Percentiles rank a stretch among this genome's conserved stretches.
phyloP scores from a whole-genome alignment of 2,888 invertebrate species.

The Phlogophora meticulosa region DNA sequence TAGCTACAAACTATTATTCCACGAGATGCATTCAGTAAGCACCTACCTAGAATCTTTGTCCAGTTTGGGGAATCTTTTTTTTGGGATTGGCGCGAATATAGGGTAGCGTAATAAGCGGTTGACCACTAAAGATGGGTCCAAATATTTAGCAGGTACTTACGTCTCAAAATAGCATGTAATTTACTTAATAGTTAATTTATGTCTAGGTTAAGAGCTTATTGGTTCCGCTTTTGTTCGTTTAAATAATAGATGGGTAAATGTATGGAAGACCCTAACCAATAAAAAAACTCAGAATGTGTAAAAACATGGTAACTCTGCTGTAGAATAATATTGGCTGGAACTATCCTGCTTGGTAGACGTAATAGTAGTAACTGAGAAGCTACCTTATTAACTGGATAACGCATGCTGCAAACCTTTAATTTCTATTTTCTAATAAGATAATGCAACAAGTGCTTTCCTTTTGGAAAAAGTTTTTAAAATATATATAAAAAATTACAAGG shows the following conservation, averaged over 20 bases:
- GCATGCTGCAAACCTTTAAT: neutral
- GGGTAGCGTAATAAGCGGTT: conserved; percentile 66
- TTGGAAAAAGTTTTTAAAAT: no score
- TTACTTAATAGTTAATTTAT: conserved; percentile 56
- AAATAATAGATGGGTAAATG: conserved; percentile 8
- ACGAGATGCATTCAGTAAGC: conserved; percentile 65
- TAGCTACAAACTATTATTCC: conserved; percentile 85
- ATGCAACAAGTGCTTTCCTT: no score
- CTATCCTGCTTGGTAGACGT: neutral
- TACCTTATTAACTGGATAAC: neutral
- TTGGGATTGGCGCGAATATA: conserved; percentile 58
- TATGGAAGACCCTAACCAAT: neutral
- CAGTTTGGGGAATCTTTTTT: conserved; percentile 58
- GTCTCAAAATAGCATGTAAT: conserved; percentile 60
- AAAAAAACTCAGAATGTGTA: neutral
- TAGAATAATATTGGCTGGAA: neutral
- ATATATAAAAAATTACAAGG: neutral
- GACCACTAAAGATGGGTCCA: conserved; percentile 75
- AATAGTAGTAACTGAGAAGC: neutral
- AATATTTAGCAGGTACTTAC: conserved; percentile 72
- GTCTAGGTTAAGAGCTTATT: conserved; percentile 36
- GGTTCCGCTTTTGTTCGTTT: conserved; percentile 42
- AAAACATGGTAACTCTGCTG: neutral
- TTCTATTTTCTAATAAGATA: neutral
- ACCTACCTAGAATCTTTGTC: conserved; percentile 73